phyloP scores from a whole-genome alignment of 2,888 invertebrate genomes.

The Xanthia togata region DNA sequence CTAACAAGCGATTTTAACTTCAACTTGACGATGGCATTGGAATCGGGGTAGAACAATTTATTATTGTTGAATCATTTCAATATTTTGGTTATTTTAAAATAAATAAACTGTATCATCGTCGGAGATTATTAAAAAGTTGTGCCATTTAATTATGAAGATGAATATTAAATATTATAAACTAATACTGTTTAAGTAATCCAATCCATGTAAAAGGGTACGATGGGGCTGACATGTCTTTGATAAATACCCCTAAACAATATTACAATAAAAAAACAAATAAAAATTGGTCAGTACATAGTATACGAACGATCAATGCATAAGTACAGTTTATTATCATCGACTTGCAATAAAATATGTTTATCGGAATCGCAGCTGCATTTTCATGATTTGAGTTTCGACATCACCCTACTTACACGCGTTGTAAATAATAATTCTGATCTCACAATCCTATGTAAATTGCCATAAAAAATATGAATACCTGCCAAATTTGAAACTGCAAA shows the following conservation, averaged over 20 bases:
- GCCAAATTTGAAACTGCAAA: background rate
- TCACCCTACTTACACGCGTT: background rate
- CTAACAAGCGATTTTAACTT: slow-evolving; percentile 3
- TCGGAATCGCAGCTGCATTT: slow-evolving; percentile 13
- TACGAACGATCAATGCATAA: background rate
- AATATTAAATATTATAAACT: too few relatives aligned
- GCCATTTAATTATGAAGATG: too few relatives aligned
- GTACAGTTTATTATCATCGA: slow-evolving; percentile 14
- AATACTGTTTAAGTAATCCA: too few relatives aligned
- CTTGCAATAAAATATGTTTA: slow-evolving; percentile 23
- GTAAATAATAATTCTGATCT: background rate
- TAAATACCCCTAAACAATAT: too few relatives aligned
- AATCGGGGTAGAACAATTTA: background rate
- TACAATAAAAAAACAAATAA: too few relatives aligned
- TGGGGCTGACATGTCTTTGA: too few relatives aligned
- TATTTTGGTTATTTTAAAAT: too few relatives aligned
- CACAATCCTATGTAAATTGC: background rate
- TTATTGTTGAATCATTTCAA: background rate
- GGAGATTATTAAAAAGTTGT: too few relatives aligned
- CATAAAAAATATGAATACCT: slow-evolving; percentile 4
- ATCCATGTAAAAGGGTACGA: too few relatives aligned
- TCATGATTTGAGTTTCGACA: slow-evolving; percentile 7
- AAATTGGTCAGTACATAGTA: background rate
- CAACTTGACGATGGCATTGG: background rate
- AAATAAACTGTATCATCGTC: too few relatives aligned